Evolutionary conservation across 1,140 invertebrate genomes (phyloP), one percentile per base, ranked within the genome.

Genomic region (Conus betulinus): DNA sequence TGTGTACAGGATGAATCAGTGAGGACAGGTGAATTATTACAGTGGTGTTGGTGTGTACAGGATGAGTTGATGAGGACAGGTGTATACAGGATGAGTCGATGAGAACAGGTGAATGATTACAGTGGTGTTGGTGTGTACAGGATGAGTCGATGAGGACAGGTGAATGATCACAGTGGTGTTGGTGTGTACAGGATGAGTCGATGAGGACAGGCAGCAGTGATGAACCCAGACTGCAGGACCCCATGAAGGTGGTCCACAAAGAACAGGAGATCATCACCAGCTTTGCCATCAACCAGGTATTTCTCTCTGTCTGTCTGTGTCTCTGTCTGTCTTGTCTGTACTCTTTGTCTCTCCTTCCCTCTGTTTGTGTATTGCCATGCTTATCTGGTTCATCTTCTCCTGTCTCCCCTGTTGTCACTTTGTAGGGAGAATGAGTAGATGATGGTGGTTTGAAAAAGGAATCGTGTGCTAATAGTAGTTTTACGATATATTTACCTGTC

Each of bases 241-340:
- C 98, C 74, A 98, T 99, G 87, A 97, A 98, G 88, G 98, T 99
- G 90, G 99, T 99, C 89, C 99, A 99, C 94, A 99, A 99, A 96
- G 99, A 99, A 94, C 98, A 99, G 96, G 99, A 99, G 95, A 98
- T 98, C 88, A 99, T 99, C 90, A 97, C 98, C 90, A 98, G 99
- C 63, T 99, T 99, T 96, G 99, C 98, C 93, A 96, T 99, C 79
- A 99, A 99, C 96, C 97, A 97, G 95, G 98, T 98, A 11, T 60
- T 8, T 60, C 57, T 60, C 57, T 60, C 11, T 71, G 13, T 71
- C 67, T 71, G 67, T 71, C 67, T 5, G 11, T 71, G 3, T 51
- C 60, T 99, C 99, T 96, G 99, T 98, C 93, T 96, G 99, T 78
- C 99, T 96, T 97, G 97, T 95, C 98, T 98, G 8, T 5, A n/a